These are phyloP conservation scores for Anoplius nigerrimus DNA, from an alignment of 2,888 invertebrate species.

Conservation along the genomic window DNA sequence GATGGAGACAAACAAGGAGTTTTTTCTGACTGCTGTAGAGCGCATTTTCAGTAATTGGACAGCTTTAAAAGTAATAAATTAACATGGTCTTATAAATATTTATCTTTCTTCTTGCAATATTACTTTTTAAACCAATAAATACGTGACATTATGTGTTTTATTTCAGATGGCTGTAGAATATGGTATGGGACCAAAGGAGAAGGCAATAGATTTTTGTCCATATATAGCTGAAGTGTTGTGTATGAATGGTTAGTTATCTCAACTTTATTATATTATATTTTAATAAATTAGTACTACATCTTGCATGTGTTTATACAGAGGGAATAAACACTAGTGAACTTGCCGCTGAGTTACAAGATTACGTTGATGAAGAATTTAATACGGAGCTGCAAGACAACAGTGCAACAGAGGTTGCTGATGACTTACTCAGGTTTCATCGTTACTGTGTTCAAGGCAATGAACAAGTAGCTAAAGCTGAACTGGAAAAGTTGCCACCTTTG, in stretches of 20 bases:
- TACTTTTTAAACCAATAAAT: background rate
- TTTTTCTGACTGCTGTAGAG: constrained; percentile 56
- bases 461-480: constrained; percentile 48
- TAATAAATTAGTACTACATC: background rate
- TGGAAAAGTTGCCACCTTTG: constrained; percentile 61
- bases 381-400: constrained; percentile 68
- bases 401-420: constrained; percentile 64
- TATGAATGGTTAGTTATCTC: constrained; percentile 62
- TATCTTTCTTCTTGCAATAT: background rate
- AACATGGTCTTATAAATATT: background rate
- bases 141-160: constrained; percentile 4
- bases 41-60: constrained; percentile 72
- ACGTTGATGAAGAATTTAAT: constrained; percentile 64
- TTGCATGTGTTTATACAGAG: constrained; percentile 49
- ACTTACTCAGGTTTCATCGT: constrained; percentile 62
- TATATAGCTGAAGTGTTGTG: constrained; percentile 63
- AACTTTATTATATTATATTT: background rate
- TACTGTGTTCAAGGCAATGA: constrained; percentile 58
- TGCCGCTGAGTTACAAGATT: constrained; percentile 66
- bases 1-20: constrained; percentile 58
- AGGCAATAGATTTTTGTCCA: constrained; percentile 61
- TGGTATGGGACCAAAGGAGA: constrained; percentile 65
- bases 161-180: constrained; percentile 67
- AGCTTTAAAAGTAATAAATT: constrained; percentile 59
- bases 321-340: constrained; percentile 58